phyloP scores from a whole-genome alignment of 37 sponge, comb jelly and placozoan species.

The Eunapius fragilis region DNA sequence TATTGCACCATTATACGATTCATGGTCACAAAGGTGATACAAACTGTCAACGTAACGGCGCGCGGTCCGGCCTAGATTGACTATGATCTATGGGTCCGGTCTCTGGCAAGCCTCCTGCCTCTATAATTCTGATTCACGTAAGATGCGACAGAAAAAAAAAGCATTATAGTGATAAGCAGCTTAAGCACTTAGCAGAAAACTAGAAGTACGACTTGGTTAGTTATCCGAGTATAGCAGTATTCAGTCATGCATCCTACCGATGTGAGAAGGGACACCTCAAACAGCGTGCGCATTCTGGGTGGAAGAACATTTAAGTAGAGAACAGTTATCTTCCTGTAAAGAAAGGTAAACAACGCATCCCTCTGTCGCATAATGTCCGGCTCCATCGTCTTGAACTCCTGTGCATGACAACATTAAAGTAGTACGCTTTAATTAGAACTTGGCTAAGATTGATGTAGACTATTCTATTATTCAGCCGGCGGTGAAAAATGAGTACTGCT shows the following conservation, averaged over 20 bases:
- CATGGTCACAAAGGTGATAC: too few relatives aligned
- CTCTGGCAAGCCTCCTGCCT: too few relatives aligned
- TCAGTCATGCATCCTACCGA: constrained; percentile 20
- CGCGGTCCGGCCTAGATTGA: too few relatives aligned
- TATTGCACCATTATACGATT: not conserved
- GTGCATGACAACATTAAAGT: not conserved
- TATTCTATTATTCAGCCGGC: not conserved
- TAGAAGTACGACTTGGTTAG: too few relatives aligned
- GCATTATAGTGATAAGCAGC: not conserved
- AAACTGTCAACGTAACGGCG: too few relatives aligned
- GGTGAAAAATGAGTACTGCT: not conserved
- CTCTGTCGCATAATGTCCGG: constrained; percentile 28
- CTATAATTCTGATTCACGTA: too few relatives aligned
- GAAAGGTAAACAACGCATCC: constrained; percentile 16
- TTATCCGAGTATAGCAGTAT: too few relatives aligned
- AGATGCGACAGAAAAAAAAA: too few relatives aligned
- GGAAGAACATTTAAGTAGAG: constrained; percentile 16
- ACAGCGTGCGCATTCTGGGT: not conserved
- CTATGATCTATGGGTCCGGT: too few relatives aligned
- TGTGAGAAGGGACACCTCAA: constrained; percentile 16
- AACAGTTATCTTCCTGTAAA: not conserved
- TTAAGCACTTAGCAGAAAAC: not conserved
- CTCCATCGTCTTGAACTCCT: constrained; percentile 11
- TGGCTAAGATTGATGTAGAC: not conserved
- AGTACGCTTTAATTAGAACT: not conserved